Base-by-base conservation (phyloP, 2,888 invertebrate species). In the Oscheius sp. region DNA sequence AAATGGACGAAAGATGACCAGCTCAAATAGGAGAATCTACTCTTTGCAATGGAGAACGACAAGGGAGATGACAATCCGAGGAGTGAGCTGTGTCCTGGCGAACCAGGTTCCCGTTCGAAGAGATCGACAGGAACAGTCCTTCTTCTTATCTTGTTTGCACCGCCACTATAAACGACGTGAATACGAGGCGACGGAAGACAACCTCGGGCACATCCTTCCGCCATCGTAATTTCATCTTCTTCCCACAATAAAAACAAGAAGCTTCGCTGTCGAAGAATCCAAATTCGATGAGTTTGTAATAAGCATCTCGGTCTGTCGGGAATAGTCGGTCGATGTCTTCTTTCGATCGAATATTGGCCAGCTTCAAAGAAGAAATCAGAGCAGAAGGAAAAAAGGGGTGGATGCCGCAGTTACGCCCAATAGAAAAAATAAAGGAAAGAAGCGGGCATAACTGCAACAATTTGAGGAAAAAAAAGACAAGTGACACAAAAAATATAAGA, bases 141-240 rank as follows among this genome's bases (percentile, higher is more conserved):
- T 58, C 29, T 25, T 25, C 29, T 58, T 58, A 23, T 23, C 27
- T 27, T 58, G 25, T 27, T 58, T 58, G 58, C 58, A 58, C n/a
- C 58, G 27, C 58, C 58, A 58, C 58, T 58, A n/a, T 25, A 58
- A 29, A n/a, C 27, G 27, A 12, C 1, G 25, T 16, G 29, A 27
- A 29, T 27, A 58, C 27, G 7, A 5, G 7, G 7, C 6, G 27
- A n/a, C 7, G n/a, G 35, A 9, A 35, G 35, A 27, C 27, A 16
- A 58, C 58, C 58, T 58, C 58, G n/a, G 58, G 58, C 7, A 58
- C 58, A 13, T 58, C 58, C 58, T 58, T 58, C 29, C 58, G 21
- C 58, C 58, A 58, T 1, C 58, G 25, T 13, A 58, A 13, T 27
- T 27, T 58, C 58, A 58, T 58, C 16, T 6, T n/a, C n/a, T 29